Evolutionary conservation across 2,888 invertebrate genomes (phyloP), one percentile per base, ranked within the genome.

Genomic region (Rutpela maculata): DNA sequence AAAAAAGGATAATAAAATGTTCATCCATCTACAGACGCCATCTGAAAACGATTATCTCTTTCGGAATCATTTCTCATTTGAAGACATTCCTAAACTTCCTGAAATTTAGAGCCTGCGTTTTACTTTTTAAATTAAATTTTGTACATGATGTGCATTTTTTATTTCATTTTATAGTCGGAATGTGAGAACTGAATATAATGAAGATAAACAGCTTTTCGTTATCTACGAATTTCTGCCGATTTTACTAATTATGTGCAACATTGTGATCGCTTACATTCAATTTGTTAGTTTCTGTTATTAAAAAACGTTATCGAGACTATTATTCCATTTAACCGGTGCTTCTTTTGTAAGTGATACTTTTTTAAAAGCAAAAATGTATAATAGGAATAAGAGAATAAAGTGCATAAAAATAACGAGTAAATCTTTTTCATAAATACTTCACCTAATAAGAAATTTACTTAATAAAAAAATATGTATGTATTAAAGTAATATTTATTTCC

Each of bases 1-100:
- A 75, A 81, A 82, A 81, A 82, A 81, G 78, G 80, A 82, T 84
- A 84, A 84, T 83, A 83, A 82, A 84, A 82, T 82, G 84, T 82
- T 84, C 84, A 83, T 84, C 83, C 82, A 82, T 84, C 82, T 82
- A 81, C 82, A 79, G 81, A 82, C 80, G 82, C 82, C 82, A 83
- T 83, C 82, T 82, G 82, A 83, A 83, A 84, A 82, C 84, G 83
- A 84, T 83, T 84, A 83, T 84, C 83, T 84, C 84, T 82, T 83
- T 80, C 80, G 77, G 80, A 83, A 82, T 83, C 83, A 83, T 84
- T 83, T 83, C 83, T 84, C 84, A 84, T 84, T 82, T 78, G 78
- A 81, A 82, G 82, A 82, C 82, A 80, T 82, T 80, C 78, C 78
- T 81, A 78, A 81, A 82, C 82, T 82, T 81, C 80, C 79, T 79